These are phyloP conservation scores for Sesamia inferens DNA, from an alignment of 2,888 invertebrate genomes.

Conservation along the genomic window DNA sequence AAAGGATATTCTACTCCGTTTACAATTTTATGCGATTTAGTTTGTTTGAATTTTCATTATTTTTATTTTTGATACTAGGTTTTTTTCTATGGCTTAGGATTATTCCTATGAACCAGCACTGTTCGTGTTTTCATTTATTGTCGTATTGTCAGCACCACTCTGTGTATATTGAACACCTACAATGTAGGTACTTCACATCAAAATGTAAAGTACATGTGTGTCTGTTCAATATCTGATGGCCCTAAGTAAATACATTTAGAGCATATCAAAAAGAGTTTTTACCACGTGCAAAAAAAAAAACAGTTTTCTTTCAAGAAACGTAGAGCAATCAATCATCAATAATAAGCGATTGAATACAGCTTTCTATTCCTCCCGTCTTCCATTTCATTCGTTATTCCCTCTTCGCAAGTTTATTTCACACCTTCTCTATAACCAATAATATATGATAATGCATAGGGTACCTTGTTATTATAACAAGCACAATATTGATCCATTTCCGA, in stretches of 20 bases:
- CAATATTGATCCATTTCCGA: conserved; percentile 28
- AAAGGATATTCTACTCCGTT: no score
- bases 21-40: no score
- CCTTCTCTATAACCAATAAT: conserved; percentile 13
- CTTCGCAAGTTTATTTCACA: not conserved
- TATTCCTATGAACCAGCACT: no score
- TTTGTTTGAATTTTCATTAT: no score
- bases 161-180: no score
- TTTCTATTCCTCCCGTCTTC: conserved; percentile 9
- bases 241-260: not conserved
- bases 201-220: not conserved
- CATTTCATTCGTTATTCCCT: no score
- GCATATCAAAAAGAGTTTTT: not conserved
- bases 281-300: not conserved
- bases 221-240: not conserved
- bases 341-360: conserved; percentile 5
- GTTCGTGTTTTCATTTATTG: no score
- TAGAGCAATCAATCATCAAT: conserved; percentile 25
- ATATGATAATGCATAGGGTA: conserved; percentile 34
- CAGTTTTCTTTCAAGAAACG: not conserved
- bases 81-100: no score
- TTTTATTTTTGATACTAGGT: no score
- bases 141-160: no score
- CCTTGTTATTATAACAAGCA: conserved; percentile 19
- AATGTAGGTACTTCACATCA: no score